Base-by-base conservation (phyloP, 2,113 vertebrate species). In the Tretioscincus oriximinensis region DNA sequence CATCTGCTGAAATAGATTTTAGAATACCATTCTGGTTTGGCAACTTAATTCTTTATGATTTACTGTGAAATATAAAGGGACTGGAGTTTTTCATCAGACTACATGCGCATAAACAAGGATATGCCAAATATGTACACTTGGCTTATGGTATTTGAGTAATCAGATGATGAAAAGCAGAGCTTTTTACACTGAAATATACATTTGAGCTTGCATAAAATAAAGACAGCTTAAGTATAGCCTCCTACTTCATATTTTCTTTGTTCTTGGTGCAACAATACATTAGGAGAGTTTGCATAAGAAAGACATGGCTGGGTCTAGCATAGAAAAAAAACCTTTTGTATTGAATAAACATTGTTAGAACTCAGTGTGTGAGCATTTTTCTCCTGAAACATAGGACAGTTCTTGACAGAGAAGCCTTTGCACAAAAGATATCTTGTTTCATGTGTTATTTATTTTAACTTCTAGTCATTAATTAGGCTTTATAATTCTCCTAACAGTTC, bases 201-300 rank as follows among this genome's bases (percentile, higher is more conserved):
- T 88, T 65, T 83, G 22, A 64, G n/a, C 86, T 81, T 84, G 78
- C 82, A 87, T 22, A 71, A 0, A 68, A 28, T 14, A 58, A 79
- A 80, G 78, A 47, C 7, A 82, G 72, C 76, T 12, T 64, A 73
- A 88, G 58, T 58, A n/a, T 41, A 75, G 75, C 47, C n/a, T 78
- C 80, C 4, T 84, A 84, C 85, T 67, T 85, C 85, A 87, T 85
- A 86, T 16, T 73, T 1, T 76, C 70, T 91, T 90, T 91, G 73
- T 65, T 54, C 11, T 84, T 64, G 63, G 83, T 78, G 84, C 83
- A 74, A 10, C 49, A 84, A 69, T 77, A 78, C 78, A 77, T 20
- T 84, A 81, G 80, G 63, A 90, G 84, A 84, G 83, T 64, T 84
- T 87, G 87, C 74, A 85, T 84, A 88, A 90, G 90, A 93, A 84